Evolutionary conservation across 2,797 vertebrate genomes (phyloP).

Genomic region (Melanotaenia nigrans): DNA sequence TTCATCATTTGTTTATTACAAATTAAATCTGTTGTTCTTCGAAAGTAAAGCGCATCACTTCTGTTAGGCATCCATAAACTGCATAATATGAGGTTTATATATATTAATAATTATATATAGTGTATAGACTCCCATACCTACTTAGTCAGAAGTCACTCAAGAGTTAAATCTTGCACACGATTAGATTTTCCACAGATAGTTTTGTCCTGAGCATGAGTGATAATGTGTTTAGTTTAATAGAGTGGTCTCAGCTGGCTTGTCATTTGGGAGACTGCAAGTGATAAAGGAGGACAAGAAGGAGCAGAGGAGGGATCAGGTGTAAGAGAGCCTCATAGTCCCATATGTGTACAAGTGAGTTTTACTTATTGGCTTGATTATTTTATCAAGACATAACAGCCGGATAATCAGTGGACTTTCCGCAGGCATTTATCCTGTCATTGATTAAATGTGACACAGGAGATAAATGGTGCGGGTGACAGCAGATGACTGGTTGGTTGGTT

Average conservation of each 20-base stretch:
- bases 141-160: neutral
- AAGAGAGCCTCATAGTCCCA: conserved; percentile 25
- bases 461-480: neutral
- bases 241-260: conserved; percentile 60
- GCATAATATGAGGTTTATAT: neutral
- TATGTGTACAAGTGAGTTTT: conserved; percentile 51
- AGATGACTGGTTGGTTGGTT: neutral
- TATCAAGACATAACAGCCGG: conserved; percentile 49
- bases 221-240: conserved; percentile 44
- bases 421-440: conserved; percentile 37
- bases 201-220: conserved; percentile 14
- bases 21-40: neutral
- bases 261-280: conserved; percentile 22
- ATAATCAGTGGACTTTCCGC: conserved; percentile 50
- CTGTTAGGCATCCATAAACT: neutral
- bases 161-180: neutral
- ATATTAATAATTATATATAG: neutral
- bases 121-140: neutral
- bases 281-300: conserved; percentile 10
- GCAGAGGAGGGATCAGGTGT: conserved; percentile 67
- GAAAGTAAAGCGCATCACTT: neutral
- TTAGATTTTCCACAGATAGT: neutral
- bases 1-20: neutral
- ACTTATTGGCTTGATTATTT: conserved; percentile 62
- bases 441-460: conserved; percentile 28